Evolutionary conservation across 1,140 invertebrate genomes (phyloP).

Genomic region (Lucilia sericata): DNA sequence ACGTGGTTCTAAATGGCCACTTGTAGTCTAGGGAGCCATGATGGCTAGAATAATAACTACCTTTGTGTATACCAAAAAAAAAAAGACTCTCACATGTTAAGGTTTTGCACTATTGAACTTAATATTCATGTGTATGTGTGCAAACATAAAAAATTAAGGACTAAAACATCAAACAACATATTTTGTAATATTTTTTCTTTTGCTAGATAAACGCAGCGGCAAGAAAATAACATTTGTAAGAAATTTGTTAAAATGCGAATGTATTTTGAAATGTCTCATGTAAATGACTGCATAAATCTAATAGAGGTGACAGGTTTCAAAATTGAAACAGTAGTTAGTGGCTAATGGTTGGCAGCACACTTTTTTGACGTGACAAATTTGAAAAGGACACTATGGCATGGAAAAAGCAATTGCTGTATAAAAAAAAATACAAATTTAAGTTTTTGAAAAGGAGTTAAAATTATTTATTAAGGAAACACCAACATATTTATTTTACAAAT

Average conservation of each 20-base stretch:
- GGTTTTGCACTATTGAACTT: slow-evolving; percentile 35
- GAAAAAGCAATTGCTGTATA: too few relatives aligned
- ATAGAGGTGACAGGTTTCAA: neutral
- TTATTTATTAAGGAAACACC: too few relatives aligned
- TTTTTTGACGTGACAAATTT: too few relatives aligned
- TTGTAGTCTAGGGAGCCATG: slow-evolving; percentile 20
- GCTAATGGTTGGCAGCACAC: neutral
- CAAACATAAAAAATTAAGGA: neutral
- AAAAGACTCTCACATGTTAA: neutral
- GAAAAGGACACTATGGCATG: too few relatives aligned
- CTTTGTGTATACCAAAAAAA: neutral
- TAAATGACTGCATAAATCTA: neutral
- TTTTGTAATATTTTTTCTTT: neutral
- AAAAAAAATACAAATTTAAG: too few relatives aligned
- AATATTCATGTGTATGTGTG: neutral
- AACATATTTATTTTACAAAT: neutral
- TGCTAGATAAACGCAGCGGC: neutral
- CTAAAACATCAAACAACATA: neutral
- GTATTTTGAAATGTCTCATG: neutral
- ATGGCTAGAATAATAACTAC: slow-evolving; percentile 36
- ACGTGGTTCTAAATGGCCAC: slow-evolving; percentile 11
- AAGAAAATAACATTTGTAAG: neutral
- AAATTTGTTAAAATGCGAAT: neutral
- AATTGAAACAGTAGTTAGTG: neutral
- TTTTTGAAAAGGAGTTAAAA: too few relatives aligned